Evolutionary conservation across 64 coral and sea anemone species (phyloP).

Genomic region (Stichodactyla helianthus): DNA sequence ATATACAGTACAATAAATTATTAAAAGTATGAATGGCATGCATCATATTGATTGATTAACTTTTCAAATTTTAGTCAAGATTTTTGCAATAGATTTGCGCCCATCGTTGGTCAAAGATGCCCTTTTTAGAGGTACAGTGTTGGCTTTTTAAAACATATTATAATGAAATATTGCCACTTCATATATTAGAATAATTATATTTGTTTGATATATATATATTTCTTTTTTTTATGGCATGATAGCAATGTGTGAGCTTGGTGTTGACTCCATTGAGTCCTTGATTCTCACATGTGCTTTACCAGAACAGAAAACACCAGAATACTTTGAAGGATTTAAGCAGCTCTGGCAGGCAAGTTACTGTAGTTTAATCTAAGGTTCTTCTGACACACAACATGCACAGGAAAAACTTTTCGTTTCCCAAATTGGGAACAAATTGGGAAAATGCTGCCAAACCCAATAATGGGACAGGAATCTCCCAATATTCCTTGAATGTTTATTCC

Average conservation of each 20-base stretch:
- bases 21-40: no score
- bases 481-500: no score
- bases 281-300: constrained; percentile 38
- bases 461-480: no score
- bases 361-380: no score
- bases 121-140: constrained; percentile 71
- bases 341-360: constrained; percentile 65
- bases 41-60: no score
- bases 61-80: no score
- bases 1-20: no score
- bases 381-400: no score
- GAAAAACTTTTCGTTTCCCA: no score
- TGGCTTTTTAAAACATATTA: not conserved
- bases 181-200: not conserved
- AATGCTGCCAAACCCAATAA: no score
- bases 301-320: constrained; percentile 38
- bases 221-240: not conserved
- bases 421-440: no score
- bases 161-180: not conserved
- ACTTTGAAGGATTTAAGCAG: constrained; percentile 38
- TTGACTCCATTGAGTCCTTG: constrained; percentile 74
- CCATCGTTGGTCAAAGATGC: constrained; percentile 77
- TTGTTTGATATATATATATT: no score
- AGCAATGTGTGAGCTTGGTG: constrained; percentile 89
- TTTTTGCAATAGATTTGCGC: constrained; percentile 37